A percentile compares a stretch with the other conserved stretches of the same genome.
These are phyloP conservation scores for Chaetodon auriga DNA, from an alignment of 2,113 vertebrate genomes.

Conservation along the genomic window DNA sequence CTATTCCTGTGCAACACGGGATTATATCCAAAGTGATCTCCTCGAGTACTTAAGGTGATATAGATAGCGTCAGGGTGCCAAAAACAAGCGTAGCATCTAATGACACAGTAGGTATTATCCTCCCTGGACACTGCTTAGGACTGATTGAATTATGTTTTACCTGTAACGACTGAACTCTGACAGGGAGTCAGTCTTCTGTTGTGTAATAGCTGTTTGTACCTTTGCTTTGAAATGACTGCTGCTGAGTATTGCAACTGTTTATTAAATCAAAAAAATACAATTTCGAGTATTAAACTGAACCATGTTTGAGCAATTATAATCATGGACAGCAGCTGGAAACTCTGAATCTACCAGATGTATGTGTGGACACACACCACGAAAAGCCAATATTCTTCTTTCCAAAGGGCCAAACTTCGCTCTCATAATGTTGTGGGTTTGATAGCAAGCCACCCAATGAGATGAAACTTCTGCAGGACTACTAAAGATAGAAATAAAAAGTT, in stretches of 20 bases:
- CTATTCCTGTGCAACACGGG: slow-evolving; percentile 74
- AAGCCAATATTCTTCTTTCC: slow-evolving; percentile 1
- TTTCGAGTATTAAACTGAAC: neutral
- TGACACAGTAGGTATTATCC: slow-evolving; percentile 52
- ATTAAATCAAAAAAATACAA: neutral
- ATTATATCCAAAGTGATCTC: slow-evolving; percentile 69
- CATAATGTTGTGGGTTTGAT: neutral
- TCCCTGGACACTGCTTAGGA: slow-evolving; percentile 28
- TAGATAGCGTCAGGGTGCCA: slow-evolving; percentile 60
- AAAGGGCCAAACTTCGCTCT: neutral
- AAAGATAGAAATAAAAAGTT: slow-evolving; percentile 16
- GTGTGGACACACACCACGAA: neutral
- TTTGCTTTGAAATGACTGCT: neutral
- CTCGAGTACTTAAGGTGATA: slow-evolving; percentile 57
- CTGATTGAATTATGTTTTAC: slow-evolving; percentile 70
- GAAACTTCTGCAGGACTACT: neutral
- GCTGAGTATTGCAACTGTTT: neutral
- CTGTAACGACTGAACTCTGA: slow-evolving; percentile 9
- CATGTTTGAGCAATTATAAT: neutral
- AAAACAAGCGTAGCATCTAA: slow-evolving; percentile 50
- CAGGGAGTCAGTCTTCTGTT: neutral
- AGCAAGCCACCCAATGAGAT: neutral
- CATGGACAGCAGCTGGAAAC: neutral
- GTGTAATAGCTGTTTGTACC: neutral
- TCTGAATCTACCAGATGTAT: neutral